Percentiles rank a stretch among this genome's conserved stretches.
phyloP scores from a whole-genome alignment of 2,888 invertebrate genomes.

The Rotaria sp. region DNA sequence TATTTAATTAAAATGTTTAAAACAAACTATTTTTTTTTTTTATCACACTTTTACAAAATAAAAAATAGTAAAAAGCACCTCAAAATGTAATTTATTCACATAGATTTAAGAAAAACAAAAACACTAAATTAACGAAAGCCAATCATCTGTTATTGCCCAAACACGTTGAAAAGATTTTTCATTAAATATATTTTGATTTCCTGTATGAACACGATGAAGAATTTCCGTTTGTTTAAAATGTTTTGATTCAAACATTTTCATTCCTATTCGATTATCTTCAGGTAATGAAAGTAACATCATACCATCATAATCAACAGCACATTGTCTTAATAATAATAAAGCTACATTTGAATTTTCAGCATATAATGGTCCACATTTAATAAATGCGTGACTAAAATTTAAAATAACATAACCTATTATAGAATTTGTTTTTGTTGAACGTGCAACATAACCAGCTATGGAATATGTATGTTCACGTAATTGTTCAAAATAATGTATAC shows the following conservation, averaged over 20 bases:
- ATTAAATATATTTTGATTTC: constrained; percentile 1
- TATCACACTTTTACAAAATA: neutral
- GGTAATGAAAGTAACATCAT: neutral
- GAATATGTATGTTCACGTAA: constrained; percentile 27
- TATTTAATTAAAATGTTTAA: neutral
- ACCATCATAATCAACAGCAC: constrained; percentile 25
- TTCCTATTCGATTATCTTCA: neutral
- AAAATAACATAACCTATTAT: constrained; percentile 16
- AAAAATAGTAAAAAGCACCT: neutral
- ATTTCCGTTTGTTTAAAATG: constrained; percentile 4
- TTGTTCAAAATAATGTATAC: constrained; percentile 22
- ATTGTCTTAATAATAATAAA: neutral
- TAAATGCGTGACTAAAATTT: constrained; percentile 18
- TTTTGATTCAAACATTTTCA: neutral
- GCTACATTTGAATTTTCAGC: neutral
- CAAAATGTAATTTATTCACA: neutral
- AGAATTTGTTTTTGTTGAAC: neutral
- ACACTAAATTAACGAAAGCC: neutral
- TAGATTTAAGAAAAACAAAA: too few species aligned
- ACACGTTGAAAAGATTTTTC: neutral
- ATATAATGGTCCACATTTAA: constrained; percentile 28
- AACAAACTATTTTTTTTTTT: neutral
- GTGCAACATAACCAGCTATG: constrained; percentile 17
- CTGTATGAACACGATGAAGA: constrained; percentile 29
- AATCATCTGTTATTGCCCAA: constrained; percentile 20